Evolutionary conservation across 1,140 invertebrate species (phyloP), one percentile per base, ranked within the genome.

Genomic region (Papilio machaon): DNA sequence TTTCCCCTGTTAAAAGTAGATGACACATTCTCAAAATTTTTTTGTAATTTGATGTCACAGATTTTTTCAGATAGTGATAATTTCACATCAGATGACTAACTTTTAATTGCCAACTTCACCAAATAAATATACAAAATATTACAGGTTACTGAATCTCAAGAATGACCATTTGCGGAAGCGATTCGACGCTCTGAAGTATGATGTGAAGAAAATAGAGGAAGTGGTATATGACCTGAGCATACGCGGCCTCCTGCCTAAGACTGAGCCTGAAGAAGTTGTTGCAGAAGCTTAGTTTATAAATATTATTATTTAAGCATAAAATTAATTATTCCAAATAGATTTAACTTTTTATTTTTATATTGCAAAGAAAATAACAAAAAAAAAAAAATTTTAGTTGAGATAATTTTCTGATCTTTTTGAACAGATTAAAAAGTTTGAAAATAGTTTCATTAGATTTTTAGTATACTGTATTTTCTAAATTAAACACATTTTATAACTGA

Each of bases 161-260:
- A 99, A 99, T 94, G 98, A 99, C 90, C 95, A 96, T 35, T 94
- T 99, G 17, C 95, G 98, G 46, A 99, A 98, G 91, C 95, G 97
- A 78, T 99, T 98, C 90, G 98, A 99, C 95, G 97, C 96, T 1
- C 94, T 99, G 0, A 99, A 99, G 88, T 99, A 99, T 88, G 98
- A 99, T 88, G 96, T 99, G 4, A 99, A 99, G 91, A 99, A 99
- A 94, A 97, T 99, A 46, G 98, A 99, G 90, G 98, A 99, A 95
- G 97, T 99, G 3, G 98, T 99, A 10, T 99, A 99, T 89, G 98
- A 99, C 91, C 95, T 99, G 6, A 97, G 97, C 82, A 98, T 99
- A 84, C 95, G 98, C 77, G 98, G 98, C 0, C 95, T 99, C 13
- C 95, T 96, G 88, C 95, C 95, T 9, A 89, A 87, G n/a, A 79